Evolutionary conservation across 2,888 invertebrate species (phyloP).

Genomic region (Adelognathus sp.): DNA sequence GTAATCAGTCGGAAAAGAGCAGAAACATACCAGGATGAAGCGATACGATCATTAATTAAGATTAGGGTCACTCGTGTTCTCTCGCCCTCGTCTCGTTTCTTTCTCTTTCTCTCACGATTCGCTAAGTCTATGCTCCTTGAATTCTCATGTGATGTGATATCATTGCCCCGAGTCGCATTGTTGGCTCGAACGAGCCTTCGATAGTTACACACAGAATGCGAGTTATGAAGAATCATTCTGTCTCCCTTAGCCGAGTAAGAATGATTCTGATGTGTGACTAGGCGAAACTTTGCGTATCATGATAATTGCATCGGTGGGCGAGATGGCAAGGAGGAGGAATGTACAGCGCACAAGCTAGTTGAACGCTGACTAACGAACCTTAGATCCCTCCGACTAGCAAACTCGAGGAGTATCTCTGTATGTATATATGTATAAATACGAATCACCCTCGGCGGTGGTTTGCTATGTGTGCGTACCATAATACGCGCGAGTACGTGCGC

Average conservation of each 20-base stretch:
- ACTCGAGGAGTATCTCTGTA: not conserved
- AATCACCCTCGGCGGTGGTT: conserved; percentile 7
- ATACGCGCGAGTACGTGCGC: conserved; percentile 31
- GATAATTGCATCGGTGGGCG: not conserved
- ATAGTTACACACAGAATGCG: not conserved
- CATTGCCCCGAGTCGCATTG: conserved; percentile 3
- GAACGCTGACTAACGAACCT: conserved; percentile 51
- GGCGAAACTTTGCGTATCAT: conserved; percentile 27
- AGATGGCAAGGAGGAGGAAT: conserved; percentile 4
- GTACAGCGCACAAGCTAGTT: conserved; percentile 11
- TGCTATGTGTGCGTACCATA: conserved; percentile 10
- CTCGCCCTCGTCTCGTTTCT: not conserved
- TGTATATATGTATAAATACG: conserved; percentile 19
- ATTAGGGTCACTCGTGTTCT: conserved; percentile 65
- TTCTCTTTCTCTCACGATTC: not conserved
- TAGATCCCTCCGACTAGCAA: conserved; percentile 37
- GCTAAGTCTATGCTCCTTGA: not conserved
- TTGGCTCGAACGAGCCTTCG: conserved; percentile 2
- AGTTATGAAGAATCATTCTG: not conserved
- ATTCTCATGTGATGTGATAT: conserved; percentile 1
- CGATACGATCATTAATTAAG: conserved; percentile 71
- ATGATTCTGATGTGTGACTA: conserved; percentile 45
- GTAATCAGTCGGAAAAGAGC: not conserved
- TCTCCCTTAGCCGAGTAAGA: not conserved
- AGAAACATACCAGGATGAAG: conserved; percentile 9